These are phyloP conservation scores for Apodemia mormo DNA, from an alignment of 2,888 invertebrate genomes.

Conservation along the genomic window DNA sequence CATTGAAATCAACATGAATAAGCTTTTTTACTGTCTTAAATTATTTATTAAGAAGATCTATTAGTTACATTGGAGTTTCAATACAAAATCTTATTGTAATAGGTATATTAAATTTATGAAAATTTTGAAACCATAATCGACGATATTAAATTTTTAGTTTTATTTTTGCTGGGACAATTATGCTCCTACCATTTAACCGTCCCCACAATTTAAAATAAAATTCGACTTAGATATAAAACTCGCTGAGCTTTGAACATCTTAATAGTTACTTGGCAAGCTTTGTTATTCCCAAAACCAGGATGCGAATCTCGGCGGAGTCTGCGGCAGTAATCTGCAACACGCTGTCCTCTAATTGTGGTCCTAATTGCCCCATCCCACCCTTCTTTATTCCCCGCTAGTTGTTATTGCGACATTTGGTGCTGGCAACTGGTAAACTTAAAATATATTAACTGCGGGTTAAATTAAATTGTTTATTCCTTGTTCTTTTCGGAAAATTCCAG, in stretches of 20 bases:
- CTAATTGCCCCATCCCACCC: conserved; percentile 68
- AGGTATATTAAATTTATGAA: too few relatives aligned
- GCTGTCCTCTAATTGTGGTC: conserved; percentile 80
- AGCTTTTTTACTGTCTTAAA: too few relatives aligned
- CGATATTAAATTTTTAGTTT: too few relatives aligned
- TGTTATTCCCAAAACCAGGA: conserved; percentile 65
- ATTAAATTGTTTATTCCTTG: conserved; percentile 20
- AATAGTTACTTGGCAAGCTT: conserved; percentile 76
- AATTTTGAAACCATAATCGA: too few relatives aligned
- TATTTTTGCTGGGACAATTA: too few relatives aligned
- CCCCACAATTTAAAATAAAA: too few relatives aligned
- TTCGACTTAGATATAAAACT: conserved; percentile 24
- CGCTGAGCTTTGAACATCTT: conserved; percentile 58
- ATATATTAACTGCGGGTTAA: conserved; percentile 33
- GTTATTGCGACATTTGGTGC: conserved; percentile 42
- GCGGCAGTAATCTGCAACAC: conserved; percentile 76
- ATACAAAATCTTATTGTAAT: too few relatives aligned
- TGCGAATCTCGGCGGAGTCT: conserved; percentile 65
- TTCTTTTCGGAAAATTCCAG: neutral
- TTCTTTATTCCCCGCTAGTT: conserved; percentile 41
- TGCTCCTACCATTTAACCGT: too few relatives aligned
- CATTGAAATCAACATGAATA: too few relatives aligned
- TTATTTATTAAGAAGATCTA: too few relatives aligned
- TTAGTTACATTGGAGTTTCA: too few relatives aligned
- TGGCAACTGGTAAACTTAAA: conserved; percentile 36